phyloP scores from a whole-genome alignment of 1,140 invertebrate species.

The Melitaea cinxia region DNA sequence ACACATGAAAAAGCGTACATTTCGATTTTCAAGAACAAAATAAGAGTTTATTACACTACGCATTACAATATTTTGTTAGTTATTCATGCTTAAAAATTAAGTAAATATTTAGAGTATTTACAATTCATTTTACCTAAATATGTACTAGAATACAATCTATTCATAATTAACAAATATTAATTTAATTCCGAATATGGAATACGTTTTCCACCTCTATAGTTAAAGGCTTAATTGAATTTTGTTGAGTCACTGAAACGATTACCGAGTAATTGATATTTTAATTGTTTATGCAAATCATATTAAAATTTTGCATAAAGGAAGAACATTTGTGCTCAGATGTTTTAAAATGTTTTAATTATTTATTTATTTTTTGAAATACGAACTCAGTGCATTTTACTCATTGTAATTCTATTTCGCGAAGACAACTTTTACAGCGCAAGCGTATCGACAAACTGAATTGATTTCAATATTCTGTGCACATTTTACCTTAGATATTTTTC shows the following conservation, averaged over 20 bases:
- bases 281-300: conserved; percentile 45
- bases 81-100: too few relatives aligned
- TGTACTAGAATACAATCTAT: conserved; percentile 13
- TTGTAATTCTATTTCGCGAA: conserved; percentile 54
- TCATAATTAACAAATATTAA: conserved; percentile 34
- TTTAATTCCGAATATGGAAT: conserved; percentile 40
- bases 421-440: conserved; percentile 49
- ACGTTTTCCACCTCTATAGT: conserved; percentile 50
- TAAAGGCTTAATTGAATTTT: conserved; percentile 55
- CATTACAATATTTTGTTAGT: too few relatives aligned
- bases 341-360: background rate
- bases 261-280: conserved; percentile 59
- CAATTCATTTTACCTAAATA: background rate
- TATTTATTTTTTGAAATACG: background rate
- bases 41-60: too few relatives aligned
- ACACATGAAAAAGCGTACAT: too few relatives aligned
- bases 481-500: conserved; percentile 73
- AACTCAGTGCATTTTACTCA: conserved; percentile 18
- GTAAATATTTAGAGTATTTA: background rate
- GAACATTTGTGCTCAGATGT: conserved; percentile 9
- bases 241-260: conserved; percentile 51
- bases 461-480: conserved; percentile 69
- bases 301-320: conserved; percentile 32
- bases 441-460: conserved; percentile 56
- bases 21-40: too few relatives aligned